Evolutionary conservation across 2,888 invertebrate species (phyloP), one percentile per base, ranked within the genome.

Genomic region (Rhagonycha fulva): DNA sequence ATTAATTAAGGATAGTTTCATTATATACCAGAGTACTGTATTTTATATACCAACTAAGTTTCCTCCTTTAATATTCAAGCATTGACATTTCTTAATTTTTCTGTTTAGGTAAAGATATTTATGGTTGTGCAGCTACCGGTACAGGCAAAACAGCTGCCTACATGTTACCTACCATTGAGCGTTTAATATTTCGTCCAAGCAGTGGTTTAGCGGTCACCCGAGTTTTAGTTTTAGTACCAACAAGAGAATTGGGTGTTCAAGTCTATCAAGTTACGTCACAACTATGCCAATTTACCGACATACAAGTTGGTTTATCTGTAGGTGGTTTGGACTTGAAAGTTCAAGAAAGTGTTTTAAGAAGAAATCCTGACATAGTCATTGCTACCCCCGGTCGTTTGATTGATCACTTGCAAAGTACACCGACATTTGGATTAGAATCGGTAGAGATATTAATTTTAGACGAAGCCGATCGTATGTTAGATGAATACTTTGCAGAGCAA

Each of bases 91-190:
- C 12, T 4, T 3, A 32, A 32, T 32, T 32, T 32, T 12, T 12
- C 12, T n/a, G n/a, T 32, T n/a, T 47, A 47, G 97, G 98, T 14
- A 93, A 95, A 83, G 99, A 99, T 88, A 93, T 99, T 82, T 99
- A 98, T 89, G 99, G 98, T 10, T 99, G 99, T 90, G 99, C 99
- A 28, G 98, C 98, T 0, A 99, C 99, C 0, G 99, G 99, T 71
- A 95, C 96, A 9, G 98, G 99, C 72, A 99, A 99, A 91, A 99
- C 99, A 0, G 98, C 98, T 0, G 99, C 99, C 0, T 99, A 98
- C 87, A 98, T 99, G 96, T 89, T 99, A 82, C 99, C 99, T 0
- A 97, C 98, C 2, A 86, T 99, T 71, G 99, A 99, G 89, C 91
- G 99, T 79, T 90, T 99, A 77, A 88, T 99, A 11, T 98, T 96